Evolutionary conservation across 2,797 vertebrate genomes (phyloP).

Genomic region (Acanthurus tractus): DNA sequence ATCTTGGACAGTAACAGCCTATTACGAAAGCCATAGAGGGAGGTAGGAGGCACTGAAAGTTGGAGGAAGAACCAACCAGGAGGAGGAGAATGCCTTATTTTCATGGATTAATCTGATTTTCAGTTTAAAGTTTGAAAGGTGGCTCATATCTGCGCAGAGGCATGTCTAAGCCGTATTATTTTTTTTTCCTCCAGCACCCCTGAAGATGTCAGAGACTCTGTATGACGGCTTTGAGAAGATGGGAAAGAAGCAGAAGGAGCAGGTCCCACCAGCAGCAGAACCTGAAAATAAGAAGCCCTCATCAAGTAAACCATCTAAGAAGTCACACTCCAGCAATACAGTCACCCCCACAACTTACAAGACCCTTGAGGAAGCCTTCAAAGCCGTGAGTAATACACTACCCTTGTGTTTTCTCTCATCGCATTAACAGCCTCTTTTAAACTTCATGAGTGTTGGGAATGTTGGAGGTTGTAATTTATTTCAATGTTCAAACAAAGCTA

Average conservation of each 20-base stretch:
- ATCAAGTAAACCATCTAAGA: conserved; percentile 83
- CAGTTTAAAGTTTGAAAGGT: neutral
- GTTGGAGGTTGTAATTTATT: neutral
- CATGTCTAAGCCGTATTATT: neutral
- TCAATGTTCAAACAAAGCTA: neutral
- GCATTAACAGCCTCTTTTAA: neutral
- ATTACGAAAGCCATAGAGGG: conserved; percentile 57
- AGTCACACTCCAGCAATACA: conserved; percentile 48
- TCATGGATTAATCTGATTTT: conserved; percentile 40
- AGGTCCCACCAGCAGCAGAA: conserved; percentile 89
- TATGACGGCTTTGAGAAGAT: conserved; percentile 91
- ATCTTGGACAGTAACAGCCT: conserved; percentile 21
- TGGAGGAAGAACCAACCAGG: conserved; percentile 7
- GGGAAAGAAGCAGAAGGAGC: conserved; percentile 93
- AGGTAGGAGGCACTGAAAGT: conserved; percentile 30
- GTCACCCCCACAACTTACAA: conserved; percentile 72
- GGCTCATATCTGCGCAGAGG: neutral
- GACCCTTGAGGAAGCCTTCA: conserved; percentile 92
- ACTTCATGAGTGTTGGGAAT: neutral
- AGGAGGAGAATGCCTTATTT: conserved; percentile 20
- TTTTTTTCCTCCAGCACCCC: conserved; percentile 79
- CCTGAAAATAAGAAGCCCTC: conserved; percentile 82
- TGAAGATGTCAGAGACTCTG: conserved; percentile 87
- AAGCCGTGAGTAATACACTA: conserved; percentile 86
- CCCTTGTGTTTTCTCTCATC: neutral